phyloP scores from a whole-genome alignment of 2,888 invertebrate genomes.

The Myathropa florea region DNA sequence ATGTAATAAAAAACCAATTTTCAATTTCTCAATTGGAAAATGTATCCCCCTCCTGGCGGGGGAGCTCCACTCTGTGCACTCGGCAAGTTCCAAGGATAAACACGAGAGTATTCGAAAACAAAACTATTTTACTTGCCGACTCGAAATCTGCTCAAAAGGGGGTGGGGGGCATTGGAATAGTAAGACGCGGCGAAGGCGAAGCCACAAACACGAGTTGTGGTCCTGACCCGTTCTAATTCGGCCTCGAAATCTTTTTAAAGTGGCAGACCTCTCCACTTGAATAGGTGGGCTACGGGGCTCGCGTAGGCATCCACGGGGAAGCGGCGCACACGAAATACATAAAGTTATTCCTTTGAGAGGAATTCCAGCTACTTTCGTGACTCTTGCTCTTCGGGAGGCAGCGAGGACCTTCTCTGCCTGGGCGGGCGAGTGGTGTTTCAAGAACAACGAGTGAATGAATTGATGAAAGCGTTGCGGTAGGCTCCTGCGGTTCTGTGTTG shows the following conservation, averaged over 20 bases:
- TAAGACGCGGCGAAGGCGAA: conserved; percentile 16
- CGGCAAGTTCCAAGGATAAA: conserved; percentile 44
- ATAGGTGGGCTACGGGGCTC: conserved; percentile 12
- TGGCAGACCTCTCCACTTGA: conserved; percentile 1
- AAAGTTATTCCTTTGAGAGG: conserved; percentile 44
- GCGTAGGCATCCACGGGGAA: too few relatives aligned
- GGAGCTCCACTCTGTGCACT: not conserved
- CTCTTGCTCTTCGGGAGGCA: not conserved
- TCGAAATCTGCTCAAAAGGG: conserved; percentile 27
- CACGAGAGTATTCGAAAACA: not conserved
- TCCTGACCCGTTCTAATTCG: conserved; percentile 59
- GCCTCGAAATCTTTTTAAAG: conserved; percentile 53
- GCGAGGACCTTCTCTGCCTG: not conserved
- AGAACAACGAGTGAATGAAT: conserved; percentile 46
- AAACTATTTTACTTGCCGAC: conserved; percentile 22
- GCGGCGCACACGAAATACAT: conserved; percentile 4
- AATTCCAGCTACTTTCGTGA: conserved; percentile 4
- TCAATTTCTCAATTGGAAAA: conserved; percentile 63
- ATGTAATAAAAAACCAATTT: conserved; percentile 58
- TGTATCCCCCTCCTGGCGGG: not conserved
- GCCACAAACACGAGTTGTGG: conserved; percentile 46
- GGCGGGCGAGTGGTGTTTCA: conserved; percentile 15
- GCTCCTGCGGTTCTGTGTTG: conserved; percentile 33
- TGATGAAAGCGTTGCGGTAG: conserved; percentile 44
- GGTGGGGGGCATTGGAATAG: not conserved